Evolutionary conservation across 2,113 vertebrate genomes (phyloP).

Genomic region (Mesocricetus auratus): DNA sequence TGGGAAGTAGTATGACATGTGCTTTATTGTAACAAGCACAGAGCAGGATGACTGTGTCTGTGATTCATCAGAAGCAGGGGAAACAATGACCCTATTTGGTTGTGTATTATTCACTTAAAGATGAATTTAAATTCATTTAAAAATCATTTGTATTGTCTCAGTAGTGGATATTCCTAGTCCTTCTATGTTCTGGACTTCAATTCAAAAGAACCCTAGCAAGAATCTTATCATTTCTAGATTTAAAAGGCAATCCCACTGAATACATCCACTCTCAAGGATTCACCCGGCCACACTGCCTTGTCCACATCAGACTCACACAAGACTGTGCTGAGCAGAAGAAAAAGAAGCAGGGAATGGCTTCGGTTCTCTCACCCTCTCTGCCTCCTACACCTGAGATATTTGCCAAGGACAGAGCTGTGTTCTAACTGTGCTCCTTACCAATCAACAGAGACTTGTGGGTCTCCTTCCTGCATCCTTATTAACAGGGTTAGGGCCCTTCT

Average conservation of each 20-base stretch:
- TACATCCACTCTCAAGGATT: background rate
- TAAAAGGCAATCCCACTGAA: conserved; percentile 20
- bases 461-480: background rate
- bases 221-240: conserved; percentile 47
- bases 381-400: background rate
- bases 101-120: conserved; percentile 43
- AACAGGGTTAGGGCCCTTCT: background rate
- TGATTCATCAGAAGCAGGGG: conserved; percentile 63
- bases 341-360: background rate
- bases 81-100: conserved; percentile 71
- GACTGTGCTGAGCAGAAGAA: background rate
- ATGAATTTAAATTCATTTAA: background rate
- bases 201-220: conserved; percentile 30
- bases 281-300: background rate
- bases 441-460: background rate
- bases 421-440: background rate
- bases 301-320: background rate
- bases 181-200: background rate
- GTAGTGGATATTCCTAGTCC: conserved; percentile 33
- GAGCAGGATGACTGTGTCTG: conserved; percentile 29
- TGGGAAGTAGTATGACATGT: conserved; percentile 31
- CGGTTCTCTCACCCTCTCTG: background rate
- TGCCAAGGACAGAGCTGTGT: background rate
- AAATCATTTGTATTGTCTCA: background rate
- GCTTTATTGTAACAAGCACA: conserved; percentile 33